Conservation (phyloP, 2,888 invertebrate genomes). For the Chirona hameri region DNA sequence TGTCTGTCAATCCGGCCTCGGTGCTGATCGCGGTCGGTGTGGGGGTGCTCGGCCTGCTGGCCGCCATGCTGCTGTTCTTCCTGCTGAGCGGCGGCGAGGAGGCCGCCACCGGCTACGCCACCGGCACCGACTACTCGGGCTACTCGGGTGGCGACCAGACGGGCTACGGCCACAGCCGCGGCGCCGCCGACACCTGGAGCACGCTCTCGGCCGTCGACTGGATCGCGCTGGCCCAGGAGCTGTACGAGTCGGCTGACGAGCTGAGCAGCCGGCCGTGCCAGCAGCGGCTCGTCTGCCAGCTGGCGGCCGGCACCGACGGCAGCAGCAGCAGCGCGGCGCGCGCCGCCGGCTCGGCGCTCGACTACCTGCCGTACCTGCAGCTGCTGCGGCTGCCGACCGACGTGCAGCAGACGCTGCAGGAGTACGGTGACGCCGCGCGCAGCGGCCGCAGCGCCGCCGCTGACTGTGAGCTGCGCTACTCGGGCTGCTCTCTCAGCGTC, state of each 20-base stretch:
- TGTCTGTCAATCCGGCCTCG: no score
- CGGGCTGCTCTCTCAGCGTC: neutral
- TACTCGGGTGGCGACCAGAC: neutral
- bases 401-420: neutral
- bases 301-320: neutral
- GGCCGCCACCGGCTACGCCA: neutral
- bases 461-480: neutral
- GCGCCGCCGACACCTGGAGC: neutral
- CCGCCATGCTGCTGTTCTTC: no score
- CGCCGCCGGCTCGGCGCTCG: neutral
- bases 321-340: neutral
- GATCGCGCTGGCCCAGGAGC: neutral
- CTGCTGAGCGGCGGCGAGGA: no score
- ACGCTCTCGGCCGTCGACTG: neutral
- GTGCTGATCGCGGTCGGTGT: no score
- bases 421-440: neutral
- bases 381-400: neutral
- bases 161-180: neutral
- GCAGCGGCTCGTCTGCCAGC: conserved; percentile 2
- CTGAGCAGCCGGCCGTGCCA: neutral
- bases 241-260: neutral
- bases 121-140: neutral
- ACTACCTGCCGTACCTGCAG: conserved; percentile 12
- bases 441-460: neutral
- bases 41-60: no score